Evolutionary conservation across 2,888 invertebrate species (phyloP).

Genomic region (Eumacrocentrus americanus): DNA sequence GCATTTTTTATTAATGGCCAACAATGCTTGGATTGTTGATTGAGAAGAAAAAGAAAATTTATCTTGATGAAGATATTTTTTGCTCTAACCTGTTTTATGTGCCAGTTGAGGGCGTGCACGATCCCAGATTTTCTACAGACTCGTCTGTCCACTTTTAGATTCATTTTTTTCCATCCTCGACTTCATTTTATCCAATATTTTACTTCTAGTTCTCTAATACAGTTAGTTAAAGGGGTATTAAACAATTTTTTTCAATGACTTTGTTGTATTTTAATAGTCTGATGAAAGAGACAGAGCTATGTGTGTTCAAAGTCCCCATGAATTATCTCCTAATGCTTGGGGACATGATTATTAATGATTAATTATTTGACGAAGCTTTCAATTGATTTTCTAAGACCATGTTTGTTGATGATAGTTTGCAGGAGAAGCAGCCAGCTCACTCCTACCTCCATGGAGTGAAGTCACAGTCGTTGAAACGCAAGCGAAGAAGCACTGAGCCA

Average conservation of each 20-base stretch:
- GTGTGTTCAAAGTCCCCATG: not conserved
- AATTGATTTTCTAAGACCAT: no score
- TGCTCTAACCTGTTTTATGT: constrained; percentile 42
- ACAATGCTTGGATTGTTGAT: not conserved
- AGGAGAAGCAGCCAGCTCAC: constrained; percentile 52
- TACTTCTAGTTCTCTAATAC: no score
- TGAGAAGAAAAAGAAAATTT: constrained; percentile 5
- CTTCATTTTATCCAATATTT: not conserved
- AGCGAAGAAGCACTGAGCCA: constrained; percentile 53
- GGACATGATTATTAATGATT: no score
- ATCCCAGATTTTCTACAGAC: constrained; percentile 7
- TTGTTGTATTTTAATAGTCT: no score
- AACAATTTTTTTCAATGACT: no score
- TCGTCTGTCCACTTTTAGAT: constrained; percentile 9
- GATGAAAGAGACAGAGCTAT: no score
- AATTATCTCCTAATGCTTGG: no score
- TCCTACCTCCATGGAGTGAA: constrained; percentile 51
- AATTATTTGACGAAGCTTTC: no score
- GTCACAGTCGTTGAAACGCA: constrained; percentile 51
- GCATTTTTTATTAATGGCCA: not conserved
- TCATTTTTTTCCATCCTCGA: not conserved
- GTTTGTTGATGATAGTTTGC: constrained; percentile 49
- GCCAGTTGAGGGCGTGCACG: constrained; percentile 27
- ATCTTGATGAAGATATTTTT: constrained; percentile 18
- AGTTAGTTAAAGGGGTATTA: no score